Percentiles rank a stretch among this genome's conserved stretches.
phyloP scores from a whole-genome alignment of 2,797 vertebrate genomes.

The Takifugu rubripes region DNA sequence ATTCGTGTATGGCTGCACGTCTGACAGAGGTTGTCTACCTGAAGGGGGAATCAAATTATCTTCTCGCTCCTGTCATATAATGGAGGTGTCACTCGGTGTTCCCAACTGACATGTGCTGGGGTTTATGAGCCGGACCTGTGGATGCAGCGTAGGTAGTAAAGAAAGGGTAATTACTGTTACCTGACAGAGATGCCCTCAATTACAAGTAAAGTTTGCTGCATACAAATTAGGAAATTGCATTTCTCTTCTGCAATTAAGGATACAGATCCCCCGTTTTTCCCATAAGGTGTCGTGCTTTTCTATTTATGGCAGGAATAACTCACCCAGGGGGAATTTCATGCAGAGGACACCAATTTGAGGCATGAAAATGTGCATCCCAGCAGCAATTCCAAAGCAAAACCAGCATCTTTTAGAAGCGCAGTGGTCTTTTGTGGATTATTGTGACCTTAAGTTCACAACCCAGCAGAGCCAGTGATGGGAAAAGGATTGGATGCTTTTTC shows the following conservation, averaged over 20 bases:
- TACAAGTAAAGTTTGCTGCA: constrained; percentile 57
- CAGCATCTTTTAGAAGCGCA: too few species aligned
- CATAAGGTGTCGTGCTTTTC: constrained; percentile 1
- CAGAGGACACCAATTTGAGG: too few species aligned
- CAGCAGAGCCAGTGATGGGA: too few species aligned
- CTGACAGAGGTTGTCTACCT: constrained; percentile 78
- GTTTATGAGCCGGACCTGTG: constrained; percentile 57
- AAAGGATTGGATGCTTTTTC: too few species aligned
- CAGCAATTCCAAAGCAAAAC: too few species aligned
- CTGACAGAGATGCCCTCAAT: constrained; percentile 65
- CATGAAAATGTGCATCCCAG: too few species aligned
- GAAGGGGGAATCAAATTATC: constrained; percentile 85
- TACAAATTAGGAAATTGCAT: constrained; percentile 37
- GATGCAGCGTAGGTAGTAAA: constrained; percentile 27
- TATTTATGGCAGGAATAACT: background rate
- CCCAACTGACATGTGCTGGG: constrained; percentile 62
- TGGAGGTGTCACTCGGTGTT: constrained; percentile 70
- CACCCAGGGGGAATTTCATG: too few species aligned
- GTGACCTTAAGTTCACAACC: too few species aligned
- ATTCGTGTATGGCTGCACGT: constrained; percentile 68
- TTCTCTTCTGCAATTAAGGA: constrained; percentile 32
- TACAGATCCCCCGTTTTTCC: constrained; percentile 3
- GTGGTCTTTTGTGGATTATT: too few species aligned
- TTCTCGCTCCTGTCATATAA: constrained; percentile 68
- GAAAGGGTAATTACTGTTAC: constrained; percentile 69